Base-by-base conservation (phyloP, 2,797 vertebrate genomes). In the Gambelia wislizenii region DNA sequence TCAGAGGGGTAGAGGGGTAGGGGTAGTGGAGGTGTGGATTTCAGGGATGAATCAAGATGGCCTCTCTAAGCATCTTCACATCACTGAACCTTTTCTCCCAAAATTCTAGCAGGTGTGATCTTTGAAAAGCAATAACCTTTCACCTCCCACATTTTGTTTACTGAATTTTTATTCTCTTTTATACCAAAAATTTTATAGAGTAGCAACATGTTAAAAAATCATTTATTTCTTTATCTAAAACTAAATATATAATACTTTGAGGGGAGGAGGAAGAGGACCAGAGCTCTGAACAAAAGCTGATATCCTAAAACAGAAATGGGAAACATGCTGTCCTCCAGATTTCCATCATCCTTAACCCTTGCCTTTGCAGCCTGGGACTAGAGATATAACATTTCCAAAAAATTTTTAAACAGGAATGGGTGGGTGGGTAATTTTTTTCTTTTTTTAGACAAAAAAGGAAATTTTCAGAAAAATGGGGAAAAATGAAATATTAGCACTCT, bases 1-100 rank as follows among this genome's bases (percentile, higher is more conserved):
- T 77, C 10, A 80, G n/a, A 18, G 77, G 88, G 81, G 89, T 20
- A 56, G 56, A 56, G 12, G 84, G 78, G 84, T 8, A 67, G 88
- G 56, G 6, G 20, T 70, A 88, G 1, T 0, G 0, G 85, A 69
- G 10, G 33, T 10, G 8, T n/a, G 90, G 84, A 86, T 33, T 77
- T 91, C 77, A 79, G 13, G 69, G 2, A 56, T 39, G 33, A 42
- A 30, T 69, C 6, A 39, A 27, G 9, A 14, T 36, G 6, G 25
- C 47, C 47, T 70, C 25, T 25, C n/a, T 52, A 27, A 87, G 44
- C 25, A 72, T 7, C 13, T 1, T 4, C 56, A 44, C 36, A 42
- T 27, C 52, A 64, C 80, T 42, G 56, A 36, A 89, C 9, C 12
- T 77, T 42, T 42, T 59, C 59, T 33, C 27, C 25, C 2, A 56